phyloP scores from a whole-genome alignment of 2,113 vertebrate species.

The Pitta sordida region DNA sequence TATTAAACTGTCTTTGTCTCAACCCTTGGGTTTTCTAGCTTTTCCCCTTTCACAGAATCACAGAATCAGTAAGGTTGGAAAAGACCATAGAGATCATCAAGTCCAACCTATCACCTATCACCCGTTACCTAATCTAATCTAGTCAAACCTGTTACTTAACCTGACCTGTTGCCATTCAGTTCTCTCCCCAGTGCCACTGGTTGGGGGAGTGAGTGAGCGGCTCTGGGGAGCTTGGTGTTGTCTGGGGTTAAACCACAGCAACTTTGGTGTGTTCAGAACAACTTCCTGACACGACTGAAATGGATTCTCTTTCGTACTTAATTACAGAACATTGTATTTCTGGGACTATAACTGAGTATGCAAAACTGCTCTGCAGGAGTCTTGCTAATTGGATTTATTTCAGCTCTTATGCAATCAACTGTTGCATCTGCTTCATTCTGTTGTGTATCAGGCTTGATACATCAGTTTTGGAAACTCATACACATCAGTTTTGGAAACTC shows the following conservation, averaged over 20 bases:
- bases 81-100: too few relatives aligned
- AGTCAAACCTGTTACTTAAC: too few relatives aligned
- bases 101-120: too few relatives aligned
- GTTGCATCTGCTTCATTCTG: background rate
- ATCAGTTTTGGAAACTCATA: too few relatives aligned
- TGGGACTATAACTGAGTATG: background rate
- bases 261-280: background rate
- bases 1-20: background rate
- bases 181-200: background rate
- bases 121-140: too few relatives aligned
- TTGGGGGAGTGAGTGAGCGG: accelerated
- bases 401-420: background rate
- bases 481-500: too few relatives aligned
- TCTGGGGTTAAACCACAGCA: background rate
- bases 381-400: background rate
- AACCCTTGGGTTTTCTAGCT: background rate
- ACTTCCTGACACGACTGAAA: background rate
- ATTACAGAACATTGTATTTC: background rate
- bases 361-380: background rate
- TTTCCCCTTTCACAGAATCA: background rate
- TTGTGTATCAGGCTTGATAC: background rate
- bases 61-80: too few relatives aligned
- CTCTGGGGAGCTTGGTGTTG: background rate
- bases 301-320: background rate
- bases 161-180: too few relatives aligned